These are phyloP conservation scores for Diadromus collaris DNA, from an alignment of 2,888 invertebrate genomes.

Conservation along the genomic window DNA sequence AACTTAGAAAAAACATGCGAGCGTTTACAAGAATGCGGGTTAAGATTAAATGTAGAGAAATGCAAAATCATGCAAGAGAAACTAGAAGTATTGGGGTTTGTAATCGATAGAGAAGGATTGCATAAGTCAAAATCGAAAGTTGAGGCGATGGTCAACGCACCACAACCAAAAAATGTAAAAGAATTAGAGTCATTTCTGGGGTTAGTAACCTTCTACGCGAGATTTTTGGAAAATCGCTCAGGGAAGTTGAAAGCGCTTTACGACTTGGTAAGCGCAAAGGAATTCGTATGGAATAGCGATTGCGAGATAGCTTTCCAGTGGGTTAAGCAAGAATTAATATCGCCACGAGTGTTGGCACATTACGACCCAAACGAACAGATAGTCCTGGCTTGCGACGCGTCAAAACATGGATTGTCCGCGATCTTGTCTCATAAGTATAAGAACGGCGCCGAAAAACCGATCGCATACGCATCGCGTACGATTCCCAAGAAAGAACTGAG, in stretches of 20 bases:
- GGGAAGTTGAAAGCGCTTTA: conserved; percentile 66
- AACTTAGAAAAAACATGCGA: conserved; percentile 26
- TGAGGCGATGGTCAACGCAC: conserved; percentile 62
- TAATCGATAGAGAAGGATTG: conserved; percentile 65
- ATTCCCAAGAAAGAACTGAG: conserved; percentile 45
- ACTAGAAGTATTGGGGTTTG: conserved; percentile 66
- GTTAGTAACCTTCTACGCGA: conserved; percentile 72
- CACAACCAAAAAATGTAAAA: conserved; percentile 60
- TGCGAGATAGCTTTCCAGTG: conserved; percentile 67
- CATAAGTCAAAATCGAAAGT: conserved; percentile 63
- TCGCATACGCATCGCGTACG: conserved; percentile 26
- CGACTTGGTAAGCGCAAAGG: too few species aligned
- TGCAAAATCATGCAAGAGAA: conserved; percentile 66
- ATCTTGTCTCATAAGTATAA: conserved; percentile 52
- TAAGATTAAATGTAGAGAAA: conserved; percentile 58
- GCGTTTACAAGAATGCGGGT: conserved; percentile 28
- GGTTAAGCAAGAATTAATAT: conserved; percentile 61
- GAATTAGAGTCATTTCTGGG: conserved; percentile 68
- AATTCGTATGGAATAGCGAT: conserved; percentile 65
- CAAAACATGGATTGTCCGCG: conserved; percentile 49
- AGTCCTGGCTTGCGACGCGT: conserved; percentile 54
- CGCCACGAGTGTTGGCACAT: conserved; percentile 56
- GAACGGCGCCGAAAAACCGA: conserved; percentile 39
- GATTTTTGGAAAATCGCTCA: conserved; percentile 69
- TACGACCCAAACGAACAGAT: conserved; percentile 52